Evolutionary conservation across 2,888 invertebrate species (phyloP).

Genomic region (Xestobium rufovillosum): DNA sequence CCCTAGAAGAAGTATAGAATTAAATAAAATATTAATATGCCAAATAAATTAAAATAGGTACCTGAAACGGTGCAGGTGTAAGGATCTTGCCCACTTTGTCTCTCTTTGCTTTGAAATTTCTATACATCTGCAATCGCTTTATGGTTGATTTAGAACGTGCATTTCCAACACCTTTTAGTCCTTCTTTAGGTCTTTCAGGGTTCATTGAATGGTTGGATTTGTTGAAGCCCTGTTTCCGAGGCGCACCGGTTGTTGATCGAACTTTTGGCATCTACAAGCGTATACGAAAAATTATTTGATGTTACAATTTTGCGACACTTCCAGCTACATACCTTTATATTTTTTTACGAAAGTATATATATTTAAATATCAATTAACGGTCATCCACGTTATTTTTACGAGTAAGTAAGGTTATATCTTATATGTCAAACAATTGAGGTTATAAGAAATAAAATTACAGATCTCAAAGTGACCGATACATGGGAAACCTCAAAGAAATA

Average conservation of each 20-base stretch:
- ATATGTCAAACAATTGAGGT: too few species aligned
- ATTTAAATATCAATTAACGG: constrained; percentile 7
- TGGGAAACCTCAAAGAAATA: too few species aligned
- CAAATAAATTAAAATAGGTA: constrained; percentile 16
- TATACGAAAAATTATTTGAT: constrained; percentile 7
- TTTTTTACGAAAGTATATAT: constrained; percentile 5
- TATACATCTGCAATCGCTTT: constrained; percentile 95
- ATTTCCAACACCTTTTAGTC: constrained; percentile 77
- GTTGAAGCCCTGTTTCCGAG: constrained; percentile 78
- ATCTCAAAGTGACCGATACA: too few species aligned
- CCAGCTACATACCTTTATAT: constrained; percentile 2
- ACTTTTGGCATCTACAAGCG: constrained; percentile 64
- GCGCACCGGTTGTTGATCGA: constrained; percentile 61
- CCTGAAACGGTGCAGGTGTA: constrained; percentile 91
- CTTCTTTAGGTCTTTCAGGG: constrained; percentile 73
- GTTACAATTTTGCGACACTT: background rate
- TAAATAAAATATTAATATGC: background rate
- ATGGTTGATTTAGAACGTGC: constrained; percentile 88
- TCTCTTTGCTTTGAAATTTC: constrained; percentile 92
- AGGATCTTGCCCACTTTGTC: constrained; percentile 85
- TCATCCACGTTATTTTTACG: too few species aligned
- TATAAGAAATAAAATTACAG: too few species aligned
- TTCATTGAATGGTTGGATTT: constrained; percentile 91
- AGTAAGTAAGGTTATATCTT: too few species aligned
- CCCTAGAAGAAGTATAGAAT: constrained; percentile 43